phyloP scores from a whole-genome alignment of 2,113 vertebrate genomes.

The Taxidea taxus region DNA sequence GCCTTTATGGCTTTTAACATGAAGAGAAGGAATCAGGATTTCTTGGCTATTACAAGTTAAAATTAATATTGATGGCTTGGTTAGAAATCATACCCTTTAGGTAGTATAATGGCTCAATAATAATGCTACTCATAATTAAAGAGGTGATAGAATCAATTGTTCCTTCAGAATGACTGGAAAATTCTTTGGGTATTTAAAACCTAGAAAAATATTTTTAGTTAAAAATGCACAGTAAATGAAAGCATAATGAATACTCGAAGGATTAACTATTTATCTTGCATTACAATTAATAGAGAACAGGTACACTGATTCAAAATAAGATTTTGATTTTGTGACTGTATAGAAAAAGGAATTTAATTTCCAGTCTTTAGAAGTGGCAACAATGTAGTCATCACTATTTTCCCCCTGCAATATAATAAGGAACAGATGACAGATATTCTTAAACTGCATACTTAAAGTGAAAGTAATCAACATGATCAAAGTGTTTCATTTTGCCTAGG shows the following conservation, averaged over 20 bases:
- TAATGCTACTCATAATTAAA: background rate
- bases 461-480: background rate
- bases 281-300: conserved; percentile 9
- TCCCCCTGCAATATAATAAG: background rate
- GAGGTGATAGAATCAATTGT: background rate
- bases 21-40: background rate
- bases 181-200: background rate
- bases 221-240: background rate
- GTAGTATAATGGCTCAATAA: background rate
- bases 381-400: background rate
- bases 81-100: background rate
- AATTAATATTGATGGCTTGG: background rate
- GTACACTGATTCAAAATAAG: background rate
- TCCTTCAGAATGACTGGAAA: background rate
- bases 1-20: background rate
- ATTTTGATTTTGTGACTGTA: background rate
- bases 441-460: background rate
- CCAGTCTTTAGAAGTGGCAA: background rate
- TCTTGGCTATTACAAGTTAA: background rate
- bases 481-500: background rate
- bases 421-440: background rate
- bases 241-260: background rate
- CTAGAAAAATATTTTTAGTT: background rate
- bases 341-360: conserved; percentile 9
- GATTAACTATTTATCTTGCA: background rate